Base-by-base conservation (phyloP, 92 coral and sea anemone species). In the Parazoanthus atlanticus region DNA sequence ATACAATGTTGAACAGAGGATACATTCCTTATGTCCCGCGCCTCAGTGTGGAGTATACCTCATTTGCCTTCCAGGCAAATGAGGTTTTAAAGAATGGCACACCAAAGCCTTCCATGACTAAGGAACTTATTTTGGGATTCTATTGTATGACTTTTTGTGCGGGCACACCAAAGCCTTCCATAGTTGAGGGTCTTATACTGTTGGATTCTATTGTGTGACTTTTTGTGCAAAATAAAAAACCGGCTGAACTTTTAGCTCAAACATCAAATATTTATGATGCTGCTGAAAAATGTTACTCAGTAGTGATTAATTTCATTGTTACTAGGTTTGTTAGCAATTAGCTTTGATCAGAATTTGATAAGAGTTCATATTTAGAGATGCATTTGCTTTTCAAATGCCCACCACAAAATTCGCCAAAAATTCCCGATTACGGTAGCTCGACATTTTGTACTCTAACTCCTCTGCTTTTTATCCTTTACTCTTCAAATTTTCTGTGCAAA, bases 371-470 rank as follows among this genome's bases (percentile, higher is more conserved):
- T 79, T 79, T 79, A 79, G 4, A 52, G n/a, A 79, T 79, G 69
- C 32, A 54, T 79, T 79, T 49, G 79, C 32, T 78, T 43, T 78
- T 78, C 66, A 78, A 78, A 78, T 78, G 38, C 82, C 47, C 36
- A 43, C 54, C 28, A 30, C 70, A 29, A 38, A 82, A 72, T 67
- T 82, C 64, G 46, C 36, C 64, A 21, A 64, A 82, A 82, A 38
- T 10, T 64, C 76, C 75, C 28, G n/a, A 64, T 82, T 34, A 82
- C 1, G 75, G 70, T 66, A 82, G 29, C 76, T n/a, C 41, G 85
- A 81, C 85, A 81, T 81, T 81, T 81, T 81, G 74, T 64, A 32
- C 85, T 81, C 46, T 64, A 81, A 81, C 85, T 80, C 85, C 75
- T 64, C 85, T 64, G 52, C 33, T 81, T 81, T 81, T 81, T 58